These are phyloP conservation scores for Emydoidea blandingii DNA, from an alignment of 2,797 vertebrate genomes.

Conservation along the genomic window DNA sequence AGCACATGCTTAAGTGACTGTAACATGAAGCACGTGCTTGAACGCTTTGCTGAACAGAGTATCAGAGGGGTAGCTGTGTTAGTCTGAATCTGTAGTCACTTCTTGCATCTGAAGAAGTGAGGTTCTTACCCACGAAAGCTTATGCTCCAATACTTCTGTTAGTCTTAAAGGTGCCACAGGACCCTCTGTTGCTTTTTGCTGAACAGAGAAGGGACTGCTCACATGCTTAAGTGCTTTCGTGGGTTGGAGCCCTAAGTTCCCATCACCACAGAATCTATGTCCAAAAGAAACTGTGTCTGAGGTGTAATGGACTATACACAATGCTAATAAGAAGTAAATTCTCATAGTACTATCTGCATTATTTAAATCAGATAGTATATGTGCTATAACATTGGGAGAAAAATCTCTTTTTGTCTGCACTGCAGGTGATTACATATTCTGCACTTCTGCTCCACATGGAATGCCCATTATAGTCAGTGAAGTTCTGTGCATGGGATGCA, in stretches of 20 bases:
- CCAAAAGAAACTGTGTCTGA: background rate
- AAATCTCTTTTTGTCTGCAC: background rate
- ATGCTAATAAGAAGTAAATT: background rate
- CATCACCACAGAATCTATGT: background rate
- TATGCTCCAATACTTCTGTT: no score
- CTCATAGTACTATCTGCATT: fast-evolving
- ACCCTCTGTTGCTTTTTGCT: no score
- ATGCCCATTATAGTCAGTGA: background rate
- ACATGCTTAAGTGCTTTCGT: background rate
- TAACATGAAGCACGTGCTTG: background rate
- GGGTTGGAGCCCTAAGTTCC: background rate
- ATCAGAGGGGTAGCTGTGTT: no score
- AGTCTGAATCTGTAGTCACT: no score
- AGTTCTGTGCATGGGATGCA: background rate
- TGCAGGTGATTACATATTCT: background rate
- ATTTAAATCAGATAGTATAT: background rate
- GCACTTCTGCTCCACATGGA: background rate
- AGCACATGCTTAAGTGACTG: background rate
- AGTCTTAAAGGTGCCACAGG: no score
- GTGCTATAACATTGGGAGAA: background rate
- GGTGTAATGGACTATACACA: background rate
- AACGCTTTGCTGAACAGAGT: background rate
- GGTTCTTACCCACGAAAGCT: no score
- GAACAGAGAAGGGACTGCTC: background rate
- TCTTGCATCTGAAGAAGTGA: no score